Conservation (phyloP, 2,888 invertebrate species). For the Oxycera nigricornis region DNA sequence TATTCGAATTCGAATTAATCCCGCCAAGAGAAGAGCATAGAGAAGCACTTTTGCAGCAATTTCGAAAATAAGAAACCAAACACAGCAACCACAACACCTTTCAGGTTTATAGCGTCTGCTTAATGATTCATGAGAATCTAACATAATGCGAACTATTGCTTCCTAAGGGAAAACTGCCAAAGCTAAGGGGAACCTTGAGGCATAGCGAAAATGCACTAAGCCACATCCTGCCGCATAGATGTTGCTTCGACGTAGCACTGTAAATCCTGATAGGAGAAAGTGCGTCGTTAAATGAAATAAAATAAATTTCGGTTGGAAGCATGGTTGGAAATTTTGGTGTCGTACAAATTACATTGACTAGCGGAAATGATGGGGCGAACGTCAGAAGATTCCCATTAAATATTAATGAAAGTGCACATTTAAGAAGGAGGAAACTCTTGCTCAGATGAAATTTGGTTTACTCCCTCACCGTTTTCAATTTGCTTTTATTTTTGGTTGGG, state of each 20-base stretch:
- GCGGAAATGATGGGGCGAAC: too few relatives aligned
- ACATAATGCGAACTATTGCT: neutral
- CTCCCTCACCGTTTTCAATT: too few relatives aligned
- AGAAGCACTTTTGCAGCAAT: neutral
- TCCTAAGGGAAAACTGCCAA: neutral
- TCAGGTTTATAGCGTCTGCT: slow-evolving; percentile 44
- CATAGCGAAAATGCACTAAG: neutral
- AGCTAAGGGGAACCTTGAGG: neutral
- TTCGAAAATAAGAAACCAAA: slow-evolving; percentile 11
- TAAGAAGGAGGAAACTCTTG: too few relatives aligned
- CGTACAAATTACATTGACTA: too few relatives aligned
- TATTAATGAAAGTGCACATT: too few relatives aligned
- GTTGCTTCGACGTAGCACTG: neutral
- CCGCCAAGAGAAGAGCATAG: slow-evolving; percentile 2
- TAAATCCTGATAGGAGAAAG: neutral
- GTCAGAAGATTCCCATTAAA: too few relatives aligned
- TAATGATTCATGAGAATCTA: slow-evolving; percentile 44
- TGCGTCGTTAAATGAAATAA: neutral
- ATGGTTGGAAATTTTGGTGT: too few relatives aligned
- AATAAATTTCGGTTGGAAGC: neutral
- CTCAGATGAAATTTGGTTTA: too few relatives aligned
- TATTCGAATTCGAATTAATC: slow-evolving; percentile 25
- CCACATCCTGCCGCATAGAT: neutral
- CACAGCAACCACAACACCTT: slow-evolving; percentile 42
- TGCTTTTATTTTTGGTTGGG: too few relatives aligned